Evolutionary conservation across 2,888 invertebrate genomes (phyloP).

Genomic region (Limnephilus lunatus): DNA sequence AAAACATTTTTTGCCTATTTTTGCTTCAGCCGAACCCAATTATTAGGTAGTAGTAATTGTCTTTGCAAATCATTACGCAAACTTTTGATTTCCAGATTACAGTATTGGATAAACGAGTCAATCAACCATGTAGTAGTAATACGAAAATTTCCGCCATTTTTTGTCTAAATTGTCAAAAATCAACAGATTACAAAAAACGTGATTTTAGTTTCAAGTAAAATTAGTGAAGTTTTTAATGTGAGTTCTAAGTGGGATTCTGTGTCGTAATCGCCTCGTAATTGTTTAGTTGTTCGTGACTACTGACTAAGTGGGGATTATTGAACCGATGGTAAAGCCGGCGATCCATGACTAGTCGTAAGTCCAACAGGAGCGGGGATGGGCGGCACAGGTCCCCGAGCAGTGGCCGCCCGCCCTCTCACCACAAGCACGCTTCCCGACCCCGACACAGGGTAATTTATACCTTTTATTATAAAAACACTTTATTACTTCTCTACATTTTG

Average conservation of each 20-base stretch:
- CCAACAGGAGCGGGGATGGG: conserved; percentile 51
- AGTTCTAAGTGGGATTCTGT: not conserved
- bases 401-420: conserved; percentile 41
- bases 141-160: not conserved
- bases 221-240: conserved; percentile 1
- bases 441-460: conserved; percentile 50
- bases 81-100: not conserved
- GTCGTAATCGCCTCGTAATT: no score
- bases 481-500: no score
- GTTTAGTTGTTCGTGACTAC: not conserved
- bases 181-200: conserved; percentile 3
- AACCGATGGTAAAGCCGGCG: not conserved
- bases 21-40: not conserved
- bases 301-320: conserved; percentile 19
- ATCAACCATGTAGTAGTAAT: not conserved
- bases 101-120: conserved; percentile 2
- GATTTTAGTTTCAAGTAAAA: not conserved
- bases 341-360: conserved; percentile 49
- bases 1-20: not conserved
- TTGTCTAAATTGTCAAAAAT: not conserved
- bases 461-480: not conserved
- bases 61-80: not conserved
- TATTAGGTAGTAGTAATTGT: not conserved
- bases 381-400: conserved; percentile 48
- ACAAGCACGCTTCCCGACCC: conserved; percentile 53